Conservation (phyloP, 2,113 vertebrate species). For the Plectropomus leopardus region DNA sequence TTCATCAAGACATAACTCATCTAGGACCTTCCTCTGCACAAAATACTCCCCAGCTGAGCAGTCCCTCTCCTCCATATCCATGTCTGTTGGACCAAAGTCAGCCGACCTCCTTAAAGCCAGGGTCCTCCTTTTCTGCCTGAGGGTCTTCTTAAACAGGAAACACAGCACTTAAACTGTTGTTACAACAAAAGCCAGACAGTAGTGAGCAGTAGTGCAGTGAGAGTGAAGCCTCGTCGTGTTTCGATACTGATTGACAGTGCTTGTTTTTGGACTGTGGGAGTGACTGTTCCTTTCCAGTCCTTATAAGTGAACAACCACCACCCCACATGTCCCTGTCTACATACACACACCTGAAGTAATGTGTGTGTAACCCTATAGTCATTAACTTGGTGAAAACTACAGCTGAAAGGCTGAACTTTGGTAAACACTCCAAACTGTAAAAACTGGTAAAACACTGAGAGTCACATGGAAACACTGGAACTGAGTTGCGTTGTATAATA, state of each 20-base stretch:
- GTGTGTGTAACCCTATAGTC: neutral
- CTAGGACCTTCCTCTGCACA: constrained; percentile 80
- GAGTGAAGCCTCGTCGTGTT: constrained; percentile 3
- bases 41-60: constrained; percentile 44
- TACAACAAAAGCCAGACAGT: neutral
- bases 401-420: neutral
- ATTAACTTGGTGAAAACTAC: constrained; percentile 13
- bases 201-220: too few species aligned
- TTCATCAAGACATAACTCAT: constrained; percentile 87
- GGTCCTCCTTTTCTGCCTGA: neutral
- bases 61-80: constrained; percentile 37
- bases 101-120: neutral
- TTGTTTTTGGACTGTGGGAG: constrained; percentile 55
- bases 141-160: neutral
- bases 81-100: constrained; percentile 5
- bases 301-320: constrained; percentile 28
- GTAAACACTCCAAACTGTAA: neutral
- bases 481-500: neutral
- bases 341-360: neutral
- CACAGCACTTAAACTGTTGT: constrained; percentile 3
- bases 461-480: neutral
- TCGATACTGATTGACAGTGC: constrained; percentile 32
- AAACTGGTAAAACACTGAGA: neutral
- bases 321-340: neutral
- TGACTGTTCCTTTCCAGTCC: constrained; percentile 42